phyloP scores from a whole-genome alignment of 1,140 invertebrate genomes.

The Drosophila sturtevanti region DNA sequence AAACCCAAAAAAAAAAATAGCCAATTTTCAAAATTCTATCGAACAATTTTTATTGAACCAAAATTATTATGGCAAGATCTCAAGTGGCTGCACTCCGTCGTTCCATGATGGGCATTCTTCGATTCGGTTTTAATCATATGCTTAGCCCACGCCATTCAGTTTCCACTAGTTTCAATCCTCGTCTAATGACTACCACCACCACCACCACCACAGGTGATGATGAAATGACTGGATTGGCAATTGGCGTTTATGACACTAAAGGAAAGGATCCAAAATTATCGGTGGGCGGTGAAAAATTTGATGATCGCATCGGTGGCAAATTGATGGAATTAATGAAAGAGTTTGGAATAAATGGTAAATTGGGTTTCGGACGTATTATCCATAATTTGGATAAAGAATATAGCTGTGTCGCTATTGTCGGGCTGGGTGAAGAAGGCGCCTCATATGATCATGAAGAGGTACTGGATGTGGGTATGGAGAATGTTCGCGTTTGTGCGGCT shows the following conservation, averaged over 20 bases:
- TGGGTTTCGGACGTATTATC: conserved; percentile 84
- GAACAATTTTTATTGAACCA: background rate
- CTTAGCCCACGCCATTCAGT: background rate
- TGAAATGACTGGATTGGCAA: conserved; percentile 32
- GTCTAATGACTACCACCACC: too few relatives aligned
- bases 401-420: conserved; percentile 86
- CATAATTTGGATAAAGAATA: conserved; percentile 86
- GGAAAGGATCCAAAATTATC: conserved; percentile 83
- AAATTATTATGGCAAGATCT: background rate
- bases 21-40: background rate
- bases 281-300: conserved; percentile 63
- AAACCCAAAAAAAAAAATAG: background rate
- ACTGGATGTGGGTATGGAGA: conserved; percentile 86
- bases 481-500: conserved; percentile 83
- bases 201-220: conserved; percentile 20
- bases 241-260: conserved; percentile 83
- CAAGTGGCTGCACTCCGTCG: background rate
- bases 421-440: conserved; percentile 86
- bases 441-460: conserved; percentile 86
- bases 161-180: too few relatives aligned
- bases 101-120: background rate
- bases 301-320: conserved; percentile 66
- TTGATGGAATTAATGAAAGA: conserved; percentile 61
- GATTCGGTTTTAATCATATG: background rate
- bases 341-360: conserved; percentile 53